Conservation (phyloP, 2,888 invertebrate species). For the Sylvicola cinctus region DNA sequence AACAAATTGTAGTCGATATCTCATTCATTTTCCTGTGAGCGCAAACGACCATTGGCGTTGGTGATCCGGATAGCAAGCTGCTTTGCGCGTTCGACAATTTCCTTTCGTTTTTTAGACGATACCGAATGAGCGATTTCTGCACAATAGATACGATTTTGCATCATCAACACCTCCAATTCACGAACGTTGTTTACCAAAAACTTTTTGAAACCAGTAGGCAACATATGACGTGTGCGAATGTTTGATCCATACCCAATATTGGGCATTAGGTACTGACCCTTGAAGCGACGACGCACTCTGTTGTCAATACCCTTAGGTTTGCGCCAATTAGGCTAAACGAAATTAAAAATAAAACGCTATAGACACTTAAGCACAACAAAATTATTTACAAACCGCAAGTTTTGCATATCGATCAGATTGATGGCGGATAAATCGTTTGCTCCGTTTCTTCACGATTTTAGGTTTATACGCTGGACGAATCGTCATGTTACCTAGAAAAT, state of each 20-base stretch:
- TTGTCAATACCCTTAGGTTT: slow-evolving; percentile 99
- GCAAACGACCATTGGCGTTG: slow-evolving; percentile 87
- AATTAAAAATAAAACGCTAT: slow-evolving; percentile 8
- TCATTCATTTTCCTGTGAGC: slow-evolving; percentile 98
- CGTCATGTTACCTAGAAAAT: too few species aligned
- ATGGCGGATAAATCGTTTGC: slow-evolving; percentile 95
- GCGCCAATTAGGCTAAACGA: slow-evolving; percentile 80
- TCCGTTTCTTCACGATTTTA: slow-evolving; percentile 88
- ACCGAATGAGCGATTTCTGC: slow-evolving; percentile 97
- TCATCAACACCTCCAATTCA: slow-evolving; percentile 94
- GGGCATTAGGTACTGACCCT: slow-evolving; percentile 98
- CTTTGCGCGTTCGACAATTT: slow-evolving; percentile 89
- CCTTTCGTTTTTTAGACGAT: slow-evolving; percentile 92
- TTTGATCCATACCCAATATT: slow-evolving; percentile 97
- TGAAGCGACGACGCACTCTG: slow-evolving; percentile 95
- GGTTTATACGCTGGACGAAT: slow-evolving; percentile 78
- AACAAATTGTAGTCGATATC: too few species aligned
- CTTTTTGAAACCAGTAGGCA: slow-evolving; percentile 95
- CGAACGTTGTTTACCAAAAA: slow-evolving; percentile 77
- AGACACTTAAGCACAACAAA: slow-evolving; percentile 6
- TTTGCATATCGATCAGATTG: slow-evolving; percentile 97
- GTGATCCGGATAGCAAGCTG: slow-evolving; percentile 90
- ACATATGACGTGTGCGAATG: slow-evolving; percentile 86
- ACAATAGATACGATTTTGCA: slow-evolving; percentile 96
- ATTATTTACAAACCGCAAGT: slow-evolving; percentile 46